A percentile compares a stretch with the other conserved stretches of the same genome.
Conservation (phyloP, 2,113 vertebrate species). For the Thunnus thynnus region DNA sequence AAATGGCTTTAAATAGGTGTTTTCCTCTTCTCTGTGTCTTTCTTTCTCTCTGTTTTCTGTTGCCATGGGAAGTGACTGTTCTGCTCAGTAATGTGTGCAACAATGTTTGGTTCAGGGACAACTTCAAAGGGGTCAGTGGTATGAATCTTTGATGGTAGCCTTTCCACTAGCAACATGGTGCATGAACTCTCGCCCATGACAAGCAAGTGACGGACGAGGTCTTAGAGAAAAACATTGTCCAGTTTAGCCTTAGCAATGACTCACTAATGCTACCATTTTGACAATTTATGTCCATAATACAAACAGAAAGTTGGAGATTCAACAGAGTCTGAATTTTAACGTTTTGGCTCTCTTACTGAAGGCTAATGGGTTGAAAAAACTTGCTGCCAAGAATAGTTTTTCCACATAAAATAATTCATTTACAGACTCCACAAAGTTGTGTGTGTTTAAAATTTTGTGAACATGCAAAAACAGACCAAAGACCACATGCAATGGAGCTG, state of each 20-base stretch:
- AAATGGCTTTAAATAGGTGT: slow-evolving; percentile 67
- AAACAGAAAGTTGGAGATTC: slow-evolving; percentile 31
- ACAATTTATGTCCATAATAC: slow-evolving; percentile 46
- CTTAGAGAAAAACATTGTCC: slow-evolving; percentile 46
- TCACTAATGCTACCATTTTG: slow-evolving; percentile 22
- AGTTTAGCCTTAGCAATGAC: background rate
- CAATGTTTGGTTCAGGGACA: slow-evolving; percentile 69
- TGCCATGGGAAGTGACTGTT: slow-evolving; percentile 74
- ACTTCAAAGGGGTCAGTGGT: slow-evolving; percentile 67
- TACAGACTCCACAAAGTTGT: slow-evolving; percentile 12
- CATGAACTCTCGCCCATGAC: slow-evolving; percentile 41
- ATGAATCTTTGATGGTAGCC: slow-evolving; percentile 69
- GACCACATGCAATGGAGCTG: background rate
- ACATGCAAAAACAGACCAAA: background rate
- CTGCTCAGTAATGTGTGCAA: slow-evolving; percentile 66
- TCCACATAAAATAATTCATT: slow-evolving; percentile 20
- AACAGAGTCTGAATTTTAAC: background rate
- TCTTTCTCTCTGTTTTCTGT: slow-evolving; percentile 53
- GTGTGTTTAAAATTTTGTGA: background rate
- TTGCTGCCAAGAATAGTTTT: slow-evolving; percentile 12
- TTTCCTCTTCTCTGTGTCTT: slow-evolving; percentile 47
- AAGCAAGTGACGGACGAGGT: slow-evolving; percentile 42
- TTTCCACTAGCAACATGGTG: slow-evolving; percentile 44
- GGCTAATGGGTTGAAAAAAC: slow-evolving; percentile 1
- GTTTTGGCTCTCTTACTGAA: background rate